These are phyloP conservation scores for Eustalomyia histrio DNA, from an alignment of 2,888 invertebrate species.

Conservation along the genomic window DNA sequence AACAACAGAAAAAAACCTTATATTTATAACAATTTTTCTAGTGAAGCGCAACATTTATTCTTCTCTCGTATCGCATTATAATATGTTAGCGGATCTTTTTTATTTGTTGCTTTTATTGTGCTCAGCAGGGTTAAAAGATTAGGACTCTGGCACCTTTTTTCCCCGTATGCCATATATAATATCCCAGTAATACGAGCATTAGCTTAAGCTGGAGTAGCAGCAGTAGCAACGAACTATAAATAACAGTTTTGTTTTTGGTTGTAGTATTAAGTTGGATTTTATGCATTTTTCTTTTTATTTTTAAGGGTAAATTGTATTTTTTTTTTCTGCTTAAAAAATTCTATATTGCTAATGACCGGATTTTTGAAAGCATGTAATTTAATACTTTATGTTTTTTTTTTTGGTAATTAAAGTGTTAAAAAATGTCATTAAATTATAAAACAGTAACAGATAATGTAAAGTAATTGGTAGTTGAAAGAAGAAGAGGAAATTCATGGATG, in stretches of 20 bases:
- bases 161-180: neutral
- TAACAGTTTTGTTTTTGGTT: neutral
- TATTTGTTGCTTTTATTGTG: slow-evolving; percentile 4
- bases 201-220: slow-evolving; percentile 23
- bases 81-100: slow-evolving; percentile 9
- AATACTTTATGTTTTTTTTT: slow-evolving; percentile 21
- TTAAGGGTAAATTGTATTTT: slow-evolving; percentile 15
- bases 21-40: slow-evolving; percentile 26
- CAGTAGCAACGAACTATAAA: slow-evolving; percentile 18
- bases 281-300: too few species aligned
- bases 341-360: slow-evolving; percentile 38
- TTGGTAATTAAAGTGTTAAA: slow-evolving; percentile 35
- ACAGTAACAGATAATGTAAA: neutral
- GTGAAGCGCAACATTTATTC: slow-evolving; percentile 43
- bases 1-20: too few species aligned
- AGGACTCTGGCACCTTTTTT: slow-evolving; percentile 44
- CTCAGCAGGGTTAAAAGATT: slow-evolving; percentile 51
- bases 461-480: too few species aligned
- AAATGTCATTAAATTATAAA: slow-evolving; percentile 31
- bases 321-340: neutral
- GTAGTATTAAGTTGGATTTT: slow-evolving; percentile 31
- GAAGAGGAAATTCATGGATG: too few species aligned
- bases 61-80: neutral
- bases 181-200: slow-evolving; percentile 35
- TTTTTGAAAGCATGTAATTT: slow-evolving; percentile 40